Base-by-base conservation (phyloP, 2,888 invertebrate species). In the Myopa testacea region DNA sequence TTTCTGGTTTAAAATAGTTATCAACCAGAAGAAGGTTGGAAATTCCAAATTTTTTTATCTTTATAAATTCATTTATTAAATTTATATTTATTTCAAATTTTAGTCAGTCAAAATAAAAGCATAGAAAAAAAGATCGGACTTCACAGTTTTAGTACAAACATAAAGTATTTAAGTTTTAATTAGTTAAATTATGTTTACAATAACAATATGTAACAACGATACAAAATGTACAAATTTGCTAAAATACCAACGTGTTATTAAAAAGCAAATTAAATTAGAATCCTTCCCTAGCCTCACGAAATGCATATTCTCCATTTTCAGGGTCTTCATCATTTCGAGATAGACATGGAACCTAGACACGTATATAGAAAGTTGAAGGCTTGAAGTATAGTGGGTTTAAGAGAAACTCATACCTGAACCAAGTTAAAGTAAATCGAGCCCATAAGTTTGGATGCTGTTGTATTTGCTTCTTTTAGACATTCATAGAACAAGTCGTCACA, bases 361-460 rank as follows among this genome's bases (percentile, higher is more conserved):
- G 26, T 26, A 26, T 26, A 26, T 1, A 1, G 26, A 26, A 26
- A 26, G 26, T 2, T 26, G 26, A 26, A 26, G 26, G 26, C 26
- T 26, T 26, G 26, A 26, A 26, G 2, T 26, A 26, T 1, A 68
- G 58, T 38, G 58, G 72, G 10, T 4, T 40, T 4, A 40, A 40
- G 40, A 40, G 4, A 6, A 4, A 8, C 45, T 6, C 45, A 75
- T 69, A 93, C 75, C 88, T 93, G 93, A 63, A 95, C 92, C 81
- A 96, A 89, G 87, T 96, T 96, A 88, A 96, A 96, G 88, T 96
- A 96, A 80, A 96, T 93, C 84, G 94, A 94, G 63, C 96, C 96
- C 93, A 96, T 94, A 4, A 90, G 88, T 79, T 92, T 92, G 0
- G 95, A 93, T 8, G 94, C 93, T 63, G 94, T 93, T 40, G 93